Evolutionary conservation across 92 coral and sea anemone species (phyloP).

Genomic region (Diadumene lineata): DNA sequence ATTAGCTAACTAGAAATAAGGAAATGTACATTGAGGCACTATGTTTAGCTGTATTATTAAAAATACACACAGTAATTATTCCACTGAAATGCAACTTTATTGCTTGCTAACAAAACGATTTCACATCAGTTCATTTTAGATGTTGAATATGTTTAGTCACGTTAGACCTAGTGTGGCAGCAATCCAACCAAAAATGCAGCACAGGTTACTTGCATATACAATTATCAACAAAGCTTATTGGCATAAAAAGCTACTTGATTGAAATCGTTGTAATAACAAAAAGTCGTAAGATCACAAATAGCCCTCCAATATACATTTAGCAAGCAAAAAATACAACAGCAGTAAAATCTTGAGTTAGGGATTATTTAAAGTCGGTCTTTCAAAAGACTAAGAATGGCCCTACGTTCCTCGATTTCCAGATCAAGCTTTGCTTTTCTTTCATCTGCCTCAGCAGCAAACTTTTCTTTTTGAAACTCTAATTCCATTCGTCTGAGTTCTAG

Average conservation of each 20-base stretch:
- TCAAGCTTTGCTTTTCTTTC: conserved; percentile 43
- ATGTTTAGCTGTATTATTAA: too few relatives aligned
- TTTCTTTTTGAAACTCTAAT: conserved; percentile 32
- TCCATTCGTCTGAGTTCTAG: conserved; percentile 46
- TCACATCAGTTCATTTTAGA: too few relatives aligned
- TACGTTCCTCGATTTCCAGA: conserved; percentile 63
- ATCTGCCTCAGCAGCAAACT: conserved; percentile 38
- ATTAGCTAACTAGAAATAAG: neutral
- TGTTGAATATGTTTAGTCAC: too few relatives aligned
- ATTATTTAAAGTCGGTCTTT: conserved; percentile 36
- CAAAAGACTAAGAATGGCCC: conserved; percentile 39
- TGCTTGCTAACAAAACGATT: too few relatives aligned
- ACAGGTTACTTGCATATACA: neutral
- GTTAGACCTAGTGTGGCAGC: too few relatives aligned
- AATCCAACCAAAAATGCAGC: too few relatives aligned
- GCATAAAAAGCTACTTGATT: neutral
- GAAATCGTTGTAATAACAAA: neutral
- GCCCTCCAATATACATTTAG: neutral
- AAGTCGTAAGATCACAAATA: neutral
- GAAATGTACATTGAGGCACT: neutral
- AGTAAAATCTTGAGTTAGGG: neutral
- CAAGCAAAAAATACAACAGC: neutral
- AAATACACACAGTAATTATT: too few relatives aligned
- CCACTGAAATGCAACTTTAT: too few relatives aligned
- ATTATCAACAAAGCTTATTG: neutral